Evolutionary conservation across 2,888 invertebrate genomes (phyloP).

Genomic region (Melanostoma scalare): DNA sequence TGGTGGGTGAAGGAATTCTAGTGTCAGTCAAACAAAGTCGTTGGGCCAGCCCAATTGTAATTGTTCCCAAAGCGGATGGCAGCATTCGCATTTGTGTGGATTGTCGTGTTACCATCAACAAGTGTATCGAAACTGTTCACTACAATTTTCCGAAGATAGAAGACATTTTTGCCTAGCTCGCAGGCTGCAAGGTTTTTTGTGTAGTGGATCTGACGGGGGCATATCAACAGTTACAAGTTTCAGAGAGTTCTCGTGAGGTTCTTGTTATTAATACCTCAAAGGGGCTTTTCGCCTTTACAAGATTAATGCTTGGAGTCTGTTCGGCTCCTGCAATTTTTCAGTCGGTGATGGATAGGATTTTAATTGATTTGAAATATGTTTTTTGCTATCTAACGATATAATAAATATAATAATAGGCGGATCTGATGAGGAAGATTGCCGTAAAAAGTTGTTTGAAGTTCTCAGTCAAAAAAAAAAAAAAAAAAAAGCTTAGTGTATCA

Average conservation of each 20-base stretch:
- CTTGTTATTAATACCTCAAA: too few relatives aligned
- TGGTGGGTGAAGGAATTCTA: constrained; percentile 65
- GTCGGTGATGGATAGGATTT: constrained; percentile 47
- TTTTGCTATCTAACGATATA: constrained; percentile 40
- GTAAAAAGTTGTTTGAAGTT: too few relatives aligned
- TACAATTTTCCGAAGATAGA: constrained; percentile 76
- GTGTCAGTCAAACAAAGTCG: constrained; percentile 62
- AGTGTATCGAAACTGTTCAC: constrained; percentile 69
- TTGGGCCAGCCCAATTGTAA: constrained; percentile 76
- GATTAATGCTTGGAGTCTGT: too few relatives aligned
- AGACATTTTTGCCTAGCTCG: constrained; percentile 75
- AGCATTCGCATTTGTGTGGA: constrained; percentile 75
- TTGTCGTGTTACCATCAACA: constrained; percentile 74
- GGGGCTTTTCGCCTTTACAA: too few relatives aligned
- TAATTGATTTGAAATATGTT: constrained; percentile 26
- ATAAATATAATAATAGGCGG: constrained; percentile 52
- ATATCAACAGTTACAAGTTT: too few relatives aligned
- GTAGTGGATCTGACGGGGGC: constrained; percentile 69
- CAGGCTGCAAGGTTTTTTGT: constrained; percentile 65
- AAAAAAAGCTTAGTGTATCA: too few relatives aligned
- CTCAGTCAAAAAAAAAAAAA: too few relatives aligned
- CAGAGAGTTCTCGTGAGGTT: too few relatives aligned
- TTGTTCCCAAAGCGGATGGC: constrained; percentile 74
- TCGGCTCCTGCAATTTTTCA: constrained; percentile 49
- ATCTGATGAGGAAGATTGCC: too few relatives aligned